Evolutionary conservation across 2,113 vertebrate species (phyloP).

Genomic region (Pachycephala philippinensis): DNA sequence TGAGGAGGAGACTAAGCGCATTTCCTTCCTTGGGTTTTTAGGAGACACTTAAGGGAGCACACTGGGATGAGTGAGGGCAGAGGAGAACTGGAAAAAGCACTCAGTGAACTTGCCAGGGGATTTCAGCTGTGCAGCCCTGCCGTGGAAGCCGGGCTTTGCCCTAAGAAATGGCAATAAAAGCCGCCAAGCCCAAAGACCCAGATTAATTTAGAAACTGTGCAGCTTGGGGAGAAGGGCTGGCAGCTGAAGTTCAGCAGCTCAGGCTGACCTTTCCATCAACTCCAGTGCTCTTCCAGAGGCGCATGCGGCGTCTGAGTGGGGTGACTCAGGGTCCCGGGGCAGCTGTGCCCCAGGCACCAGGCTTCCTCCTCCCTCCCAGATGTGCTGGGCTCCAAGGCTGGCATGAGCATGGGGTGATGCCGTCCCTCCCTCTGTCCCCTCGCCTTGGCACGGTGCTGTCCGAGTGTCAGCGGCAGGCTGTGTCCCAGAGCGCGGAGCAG

Average conservation of each 20-base stretch:
- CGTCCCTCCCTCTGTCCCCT: fast-evolving
- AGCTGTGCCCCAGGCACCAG: not conserved
- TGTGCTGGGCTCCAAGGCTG: fast-evolving
- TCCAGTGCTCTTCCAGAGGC: not conserved
- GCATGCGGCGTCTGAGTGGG: fast-evolving
- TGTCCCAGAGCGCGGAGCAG: fast-evolving
- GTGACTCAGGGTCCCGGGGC: fast-evolving
- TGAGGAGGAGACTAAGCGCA: not conserved
- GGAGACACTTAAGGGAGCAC: conserved; percentile 2
- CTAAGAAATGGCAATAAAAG: not conserved
- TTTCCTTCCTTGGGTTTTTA: not conserved
- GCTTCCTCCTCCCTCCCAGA: not conserved
- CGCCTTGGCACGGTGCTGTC: fast-evolving
- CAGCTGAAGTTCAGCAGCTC: not conserved
- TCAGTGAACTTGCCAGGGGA: not conserved
- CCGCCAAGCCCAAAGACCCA: not conserved
- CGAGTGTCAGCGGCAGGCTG: not conserved
- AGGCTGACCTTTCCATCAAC: not conserved
- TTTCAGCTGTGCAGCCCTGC: not conserved
- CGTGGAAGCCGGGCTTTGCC: not conserved
- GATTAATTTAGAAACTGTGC: not conserved
- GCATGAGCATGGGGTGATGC: fast-evolving
- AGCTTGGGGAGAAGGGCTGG: not conserved
- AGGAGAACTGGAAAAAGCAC: not conserved
- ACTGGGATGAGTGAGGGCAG: not conserved